Evolutionary conservation across 2,888 invertebrate genomes (phyloP), one percentile per base, ranked within the genome.

Genomic region (Drosophila affinis): DNA sequence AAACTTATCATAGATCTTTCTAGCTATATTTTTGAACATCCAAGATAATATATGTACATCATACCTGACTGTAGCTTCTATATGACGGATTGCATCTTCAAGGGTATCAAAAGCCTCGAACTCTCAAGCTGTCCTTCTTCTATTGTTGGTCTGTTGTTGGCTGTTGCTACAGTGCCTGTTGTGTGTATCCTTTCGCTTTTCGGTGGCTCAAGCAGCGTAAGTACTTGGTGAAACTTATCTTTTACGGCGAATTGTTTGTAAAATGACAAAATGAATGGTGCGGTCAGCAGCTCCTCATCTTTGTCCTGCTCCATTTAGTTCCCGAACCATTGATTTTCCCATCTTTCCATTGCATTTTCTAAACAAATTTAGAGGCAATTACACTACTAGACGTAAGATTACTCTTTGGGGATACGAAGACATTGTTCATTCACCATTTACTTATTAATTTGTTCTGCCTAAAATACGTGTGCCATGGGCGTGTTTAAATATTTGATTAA

Each of bases 191-290:
- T 88, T 86, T 58, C 70, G 78, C 84, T 80, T 39, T 39, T 80
- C 81, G 77, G 76, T 86, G 78, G 86, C 80, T 88, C 83, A 85
- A 85, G 88, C 78, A 62, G 77, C 77, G 75, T 80, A 39, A 39
- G 39, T 14, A 88, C 86, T 85, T 86, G 83, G 55, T 73, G 74
- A 68, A 56, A 88, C 81, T 85, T 86, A 85, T 88, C 88, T 83
- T 81, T 76, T 80, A 76, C 77, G 76, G 76, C 84, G 83, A 86
- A 76, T 86, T 86, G 81, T 83, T 85, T 85, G 87, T 83, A 76
- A 86, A 88, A 86, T 86, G 87, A 75, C 68, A 75, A 88, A 85
- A 83, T 86, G 88, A 88, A 86, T 88, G 81, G 88, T 88, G 88
- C 86, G 87, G 85, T 88, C 80, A 85, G 86, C 75, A 75, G 67